Percentiles rank a stretch among this genome's conserved stretches.
phyloP scores from a whole-genome alignment of 2,113 vertebrate species.

The Panurus biarmicus region DNA sequence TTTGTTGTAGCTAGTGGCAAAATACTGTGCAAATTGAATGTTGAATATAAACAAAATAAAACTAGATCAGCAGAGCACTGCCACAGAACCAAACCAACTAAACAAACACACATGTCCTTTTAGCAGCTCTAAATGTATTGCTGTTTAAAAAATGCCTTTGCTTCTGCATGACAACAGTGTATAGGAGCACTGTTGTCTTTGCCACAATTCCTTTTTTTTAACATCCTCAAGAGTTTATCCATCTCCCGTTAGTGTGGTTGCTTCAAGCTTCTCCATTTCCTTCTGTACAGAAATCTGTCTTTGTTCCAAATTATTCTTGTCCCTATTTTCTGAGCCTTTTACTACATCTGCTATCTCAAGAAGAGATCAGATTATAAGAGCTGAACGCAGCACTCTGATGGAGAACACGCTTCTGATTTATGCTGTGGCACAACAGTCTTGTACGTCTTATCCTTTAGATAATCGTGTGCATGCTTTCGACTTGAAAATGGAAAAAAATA shows the following conservation, averaged over 20 bases:
- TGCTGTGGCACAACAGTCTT: neutral
- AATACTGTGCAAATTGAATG: neutral
- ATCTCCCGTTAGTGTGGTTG: neutral
- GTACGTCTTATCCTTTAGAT: neutral
- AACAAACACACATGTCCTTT: neutral
- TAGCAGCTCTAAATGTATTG: neutral
- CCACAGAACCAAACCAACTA: neutral
- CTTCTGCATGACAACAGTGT: neutral
- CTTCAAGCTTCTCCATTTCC: neutral
- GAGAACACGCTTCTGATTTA: neutral
- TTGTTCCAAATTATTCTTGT: conserved; percentile 26
- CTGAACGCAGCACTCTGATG: conserved; percentile 10
- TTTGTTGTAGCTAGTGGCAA: neutral
- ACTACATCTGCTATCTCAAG: conserved; percentile 13
- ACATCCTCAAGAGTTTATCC: neutral
- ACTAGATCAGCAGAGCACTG: neutral
- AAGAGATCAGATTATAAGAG: conserved; percentile 27
- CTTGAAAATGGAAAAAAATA: neutral
- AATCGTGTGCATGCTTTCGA: neutral
- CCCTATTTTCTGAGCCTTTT: conserved; percentile 16
- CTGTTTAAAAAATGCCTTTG: neutral
- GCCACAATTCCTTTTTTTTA: neutral
- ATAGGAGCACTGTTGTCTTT: neutral
- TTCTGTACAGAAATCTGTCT: neutral
- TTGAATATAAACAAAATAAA: neutral